Evolutionary conservation across 2,888 invertebrate genomes (phyloP).

Genomic region (Dione juno): DNA sequence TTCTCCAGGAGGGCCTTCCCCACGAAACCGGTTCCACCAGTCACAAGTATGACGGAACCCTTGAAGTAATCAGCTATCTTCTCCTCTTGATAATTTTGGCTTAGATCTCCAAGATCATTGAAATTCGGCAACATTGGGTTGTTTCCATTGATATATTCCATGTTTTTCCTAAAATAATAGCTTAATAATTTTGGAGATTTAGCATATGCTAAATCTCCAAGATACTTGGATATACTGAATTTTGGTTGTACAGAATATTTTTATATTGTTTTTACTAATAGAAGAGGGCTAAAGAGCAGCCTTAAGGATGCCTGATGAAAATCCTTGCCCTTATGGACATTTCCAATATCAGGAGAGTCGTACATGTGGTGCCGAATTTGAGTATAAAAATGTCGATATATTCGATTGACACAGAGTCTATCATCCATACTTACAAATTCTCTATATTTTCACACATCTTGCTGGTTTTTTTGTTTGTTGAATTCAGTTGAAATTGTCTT

Average conservation of each 20-base stretch:
- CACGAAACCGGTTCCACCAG: constrained; percentile 91
- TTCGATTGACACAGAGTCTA: too few species aligned
- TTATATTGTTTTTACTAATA: too few species aligned
- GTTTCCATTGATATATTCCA: constrained; percentile 68
- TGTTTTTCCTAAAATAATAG: constrained; percentile 56
- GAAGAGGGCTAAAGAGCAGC: too few species aligned
- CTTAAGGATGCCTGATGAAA: too few species aligned
- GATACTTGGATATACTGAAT: too few species aligned
- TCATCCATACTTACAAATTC: constrained; percentile 59
- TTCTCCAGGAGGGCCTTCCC: constrained; percentile 97
- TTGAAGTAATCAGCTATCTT: constrained; percentile 80
- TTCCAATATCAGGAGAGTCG: too few species aligned
- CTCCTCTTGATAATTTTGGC: constrained; percentile 54
- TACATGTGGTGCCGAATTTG: too few species aligned
- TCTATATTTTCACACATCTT: constrained; percentile 57
- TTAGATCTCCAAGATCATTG: constrained; percentile 50
- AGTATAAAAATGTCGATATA: too few species aligned
- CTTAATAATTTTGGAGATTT: background rate
- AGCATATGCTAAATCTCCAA: background rate
- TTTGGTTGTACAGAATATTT: too few species aligned
- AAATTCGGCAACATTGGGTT: constrained; percentile 62
- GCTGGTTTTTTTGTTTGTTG: constrained; percentile 50
- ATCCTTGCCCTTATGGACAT: too few species aligned
- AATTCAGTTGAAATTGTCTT: constrained; percentile 48
- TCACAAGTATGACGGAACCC: constrained; percentile 79